Percentiles rank a stretch among this genome's conserved stretches.
These are phyloP conservation scores for Heteronetta atricapilla DNA, from an alignment of 2,113 vertebrate genomes.

Conservation along the genomic window DNA sequence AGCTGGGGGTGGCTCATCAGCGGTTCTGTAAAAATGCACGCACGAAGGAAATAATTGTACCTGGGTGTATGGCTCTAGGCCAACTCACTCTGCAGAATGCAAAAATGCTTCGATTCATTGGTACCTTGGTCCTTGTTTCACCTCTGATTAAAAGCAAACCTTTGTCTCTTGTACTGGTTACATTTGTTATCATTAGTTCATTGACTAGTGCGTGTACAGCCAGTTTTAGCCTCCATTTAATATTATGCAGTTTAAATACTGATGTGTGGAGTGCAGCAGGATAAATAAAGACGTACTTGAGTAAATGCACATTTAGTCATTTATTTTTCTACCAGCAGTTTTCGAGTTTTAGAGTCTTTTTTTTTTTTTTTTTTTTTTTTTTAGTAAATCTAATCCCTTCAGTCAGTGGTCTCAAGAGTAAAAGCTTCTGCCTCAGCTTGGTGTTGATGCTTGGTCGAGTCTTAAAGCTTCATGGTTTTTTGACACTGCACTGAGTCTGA, in stretches of 20 bases:
- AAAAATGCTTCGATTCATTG: not conserved
- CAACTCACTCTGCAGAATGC: not conserved
- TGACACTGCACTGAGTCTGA: conserved; percentile 61
- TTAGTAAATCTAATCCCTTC: conserved; percentile 51
- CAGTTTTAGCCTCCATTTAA: not conserved
- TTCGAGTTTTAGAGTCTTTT: not conserved
- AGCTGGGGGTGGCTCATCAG: rapidly evolving
- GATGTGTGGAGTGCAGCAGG: not conserved
- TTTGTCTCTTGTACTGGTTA: not conserved
- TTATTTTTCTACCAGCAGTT: conserved; percentile 57
- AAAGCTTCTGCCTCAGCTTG: conserved; percentile 66
- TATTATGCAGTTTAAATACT: conserved; percentile 29
- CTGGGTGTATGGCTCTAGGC: not conserved
- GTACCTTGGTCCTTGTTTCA: not conserved
- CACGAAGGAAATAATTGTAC: rapidly evolving
- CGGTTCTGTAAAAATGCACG: not conserved
- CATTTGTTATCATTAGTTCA: not conserved
- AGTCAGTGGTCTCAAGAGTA: conserved; percentile 61
- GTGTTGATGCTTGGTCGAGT: conserved; percentile 63
- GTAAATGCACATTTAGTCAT: conserved; percentile 42
- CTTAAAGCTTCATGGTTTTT: conserved; percentile 73
- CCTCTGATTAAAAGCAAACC: conserved; percentile 1
- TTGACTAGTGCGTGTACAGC: not conserved
- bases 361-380: not conserved
- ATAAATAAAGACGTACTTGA: conserved; percentile 56